These are phyloP conservation scores for Aurelia coerulea DNA, from an alignment of 30 jellyfish, hydroid and myxozoan species.

Conservation along the genomic window DNA sequence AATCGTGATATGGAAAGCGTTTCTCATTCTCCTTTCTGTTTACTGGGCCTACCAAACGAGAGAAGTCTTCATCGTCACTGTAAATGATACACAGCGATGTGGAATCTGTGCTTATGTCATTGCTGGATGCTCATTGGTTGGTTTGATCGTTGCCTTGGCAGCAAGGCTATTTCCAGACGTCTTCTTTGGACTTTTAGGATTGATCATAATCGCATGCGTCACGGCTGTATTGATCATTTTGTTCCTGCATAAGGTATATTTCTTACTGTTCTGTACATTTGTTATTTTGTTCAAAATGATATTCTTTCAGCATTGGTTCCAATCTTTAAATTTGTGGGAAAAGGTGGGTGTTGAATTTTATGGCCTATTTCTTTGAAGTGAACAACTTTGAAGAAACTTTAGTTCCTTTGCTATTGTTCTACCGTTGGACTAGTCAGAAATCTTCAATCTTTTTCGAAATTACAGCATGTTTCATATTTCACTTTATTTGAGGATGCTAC, in stretches of 20 bases:
- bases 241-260: constrained; percentile 76
- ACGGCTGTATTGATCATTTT: constrained; percentile 76
- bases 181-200: constrained; percentile 80
- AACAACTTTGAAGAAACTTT: too few species aligned
- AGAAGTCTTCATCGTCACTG: constrained; percentile 50
- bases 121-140: constrained; percentile 59
- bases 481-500: too few species aligned
- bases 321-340: too few species aligned
- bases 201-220: constrained; percentile 61
- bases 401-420: too few species aligned
- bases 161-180: constrained; percentile 74
- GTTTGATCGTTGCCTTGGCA: constrained; percentile 64
- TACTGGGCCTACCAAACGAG: constrained; percentile 77
- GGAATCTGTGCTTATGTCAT: constrained; percentile 68
- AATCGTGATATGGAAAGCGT: constrained; percentile 59
- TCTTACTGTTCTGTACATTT: too few species aligned
- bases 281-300: too few species aligned
- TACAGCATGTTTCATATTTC: too few species aligned
- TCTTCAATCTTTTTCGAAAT: too few species aligned
- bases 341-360: too few species aligned
- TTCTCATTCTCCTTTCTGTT: constrained; percentile 46
- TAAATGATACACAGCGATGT: constrained; percentile 82
- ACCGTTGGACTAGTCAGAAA: too few species aligned
- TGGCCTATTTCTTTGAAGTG: too few species aligned
- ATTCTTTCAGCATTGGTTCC: too few species aligned